phyloP scores from a whole-genome alignment of 2,797 vertebrate genomes.

The Remorina albescens region DNA sequence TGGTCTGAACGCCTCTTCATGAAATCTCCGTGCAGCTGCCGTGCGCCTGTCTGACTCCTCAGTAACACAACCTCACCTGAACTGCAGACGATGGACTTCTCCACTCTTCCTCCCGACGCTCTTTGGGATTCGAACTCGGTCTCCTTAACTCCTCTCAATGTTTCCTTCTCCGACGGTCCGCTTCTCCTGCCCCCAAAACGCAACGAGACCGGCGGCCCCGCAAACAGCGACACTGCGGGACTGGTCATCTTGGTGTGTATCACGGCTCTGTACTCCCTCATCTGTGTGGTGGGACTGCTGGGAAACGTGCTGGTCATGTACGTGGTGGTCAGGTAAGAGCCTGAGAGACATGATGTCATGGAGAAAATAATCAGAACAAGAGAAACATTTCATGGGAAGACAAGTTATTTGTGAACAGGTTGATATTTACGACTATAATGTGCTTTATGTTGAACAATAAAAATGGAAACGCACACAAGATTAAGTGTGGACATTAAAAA shows the following conservation, averaged over 20 bases:
- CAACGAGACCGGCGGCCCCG: slow-evolving; percentile 74
- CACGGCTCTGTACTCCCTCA: slow-evolving; percentile 93
- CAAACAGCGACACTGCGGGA: slow-evolving; percentile 73
- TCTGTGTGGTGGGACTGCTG: slow-evolving; percentile 94
- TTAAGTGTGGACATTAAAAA: neutral
- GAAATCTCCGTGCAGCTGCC: slow-evolving; percentile 30
- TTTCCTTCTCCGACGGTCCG: slow-evolving; percentile 65
- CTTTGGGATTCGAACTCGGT: slow-evolving; percentile 67
- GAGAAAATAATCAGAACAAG: neutral
- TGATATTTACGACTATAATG: neutral
- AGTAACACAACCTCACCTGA: neutral
- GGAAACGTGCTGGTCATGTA: slow-evolving; percentile 97
- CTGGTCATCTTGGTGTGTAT: slow-evolving; percentile 89
- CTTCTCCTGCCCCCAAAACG: slow-evolving; percentile 61
- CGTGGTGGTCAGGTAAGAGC: slow-evolving; percentile 93
- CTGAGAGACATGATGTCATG: too few relatives aligned
- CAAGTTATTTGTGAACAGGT: neutral
- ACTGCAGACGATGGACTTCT: slow-evolving; percentile 77
- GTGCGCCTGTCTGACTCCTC: slow-evolving; percentile 19
- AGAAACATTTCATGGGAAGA: neutral
- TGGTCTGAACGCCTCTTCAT: slow-evolving; percentile 23
- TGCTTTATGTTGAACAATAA: too few relatives aligned
- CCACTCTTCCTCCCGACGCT: slow-evolving; percentile 73
- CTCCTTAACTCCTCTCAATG: slow-evolving; percentile 77
- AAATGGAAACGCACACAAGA: neutral